Conservation (phyloP, 2,888 invertebrate species). For the Harpalus rubripes region DNA sequence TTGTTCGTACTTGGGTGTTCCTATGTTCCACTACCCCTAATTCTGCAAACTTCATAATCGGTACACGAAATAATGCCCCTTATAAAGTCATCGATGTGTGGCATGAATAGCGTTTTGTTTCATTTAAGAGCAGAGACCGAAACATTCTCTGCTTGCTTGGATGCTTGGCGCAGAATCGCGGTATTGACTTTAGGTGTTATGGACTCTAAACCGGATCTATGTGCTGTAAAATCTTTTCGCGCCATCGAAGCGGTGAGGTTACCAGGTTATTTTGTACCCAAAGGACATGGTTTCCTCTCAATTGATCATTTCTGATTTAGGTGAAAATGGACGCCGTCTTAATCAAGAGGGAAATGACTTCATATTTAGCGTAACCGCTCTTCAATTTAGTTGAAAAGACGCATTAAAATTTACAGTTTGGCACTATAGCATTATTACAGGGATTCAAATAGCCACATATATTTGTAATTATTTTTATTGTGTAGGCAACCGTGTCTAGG, state of each 20-base stretch:
- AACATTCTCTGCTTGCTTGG: background rate
- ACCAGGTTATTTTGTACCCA: background rate
- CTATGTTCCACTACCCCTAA: too few relatives aligned
- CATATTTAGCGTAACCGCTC: background rate
- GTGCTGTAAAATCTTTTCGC: constrained; percentile 18
- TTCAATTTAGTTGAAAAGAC: too few relatives aligned
- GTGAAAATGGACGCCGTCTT: background rate
- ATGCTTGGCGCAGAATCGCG: too few relatives aligned
- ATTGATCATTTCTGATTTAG: constrained; percentile 16
- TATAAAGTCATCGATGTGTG: constrained; percentile 49
- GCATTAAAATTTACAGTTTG: too few relatives aligned
- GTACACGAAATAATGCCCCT: constrained; percentile 51
- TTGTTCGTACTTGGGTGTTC: too few relatives aligned
- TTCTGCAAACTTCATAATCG: constrained; percentile 58
- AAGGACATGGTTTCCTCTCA: background rate
- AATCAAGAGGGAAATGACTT: background rate
- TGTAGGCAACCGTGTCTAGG: too few relatives aligned
- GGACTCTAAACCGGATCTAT: constrained; percentile 12
- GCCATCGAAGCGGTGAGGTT: background rate
- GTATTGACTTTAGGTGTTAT: constrained; percentile 1
- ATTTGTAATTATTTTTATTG: too few relatives aligned
- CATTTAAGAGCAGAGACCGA: background rate
- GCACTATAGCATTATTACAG: too few relatives aligned
- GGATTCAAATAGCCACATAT: too few relatives aligned
- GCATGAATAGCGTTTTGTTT: background rate